Conservation (phyloP, 2,888 invertebrate species). For the Morinoia aosen region DNA sequence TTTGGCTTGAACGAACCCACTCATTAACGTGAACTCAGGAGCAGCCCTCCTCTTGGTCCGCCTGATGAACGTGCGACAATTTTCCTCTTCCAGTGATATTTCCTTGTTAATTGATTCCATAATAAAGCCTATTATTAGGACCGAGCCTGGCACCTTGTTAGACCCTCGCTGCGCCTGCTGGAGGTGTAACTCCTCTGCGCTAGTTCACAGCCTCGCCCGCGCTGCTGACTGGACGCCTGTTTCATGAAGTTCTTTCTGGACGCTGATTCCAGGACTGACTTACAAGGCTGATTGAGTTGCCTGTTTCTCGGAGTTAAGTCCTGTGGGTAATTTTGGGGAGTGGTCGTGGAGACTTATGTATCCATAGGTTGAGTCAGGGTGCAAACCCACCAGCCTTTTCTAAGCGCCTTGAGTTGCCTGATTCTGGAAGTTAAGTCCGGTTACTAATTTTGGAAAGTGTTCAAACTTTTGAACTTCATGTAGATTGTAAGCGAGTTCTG, state of each 20-base stretch:
- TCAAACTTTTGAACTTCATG: too few species aligned
- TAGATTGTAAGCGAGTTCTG: too few species aligned
- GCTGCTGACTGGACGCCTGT: not conserved
- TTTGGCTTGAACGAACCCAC: not conserved
- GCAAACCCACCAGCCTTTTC: too few species aligned
- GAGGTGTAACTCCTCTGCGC: not conserved
- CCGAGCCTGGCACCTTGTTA: not conserved
- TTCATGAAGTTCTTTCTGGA: not conserved
- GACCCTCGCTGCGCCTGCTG: not conserved
- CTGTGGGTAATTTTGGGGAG: too few species aligned
- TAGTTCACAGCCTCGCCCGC: not conserved
- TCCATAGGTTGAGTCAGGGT: too few species aligned
- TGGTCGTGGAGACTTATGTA: too few species aligned
- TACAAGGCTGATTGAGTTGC: too few species aligned
- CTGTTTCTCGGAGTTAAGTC: too few species aligned
- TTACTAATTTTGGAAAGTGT: too few species aligned
- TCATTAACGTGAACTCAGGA: not conserved
- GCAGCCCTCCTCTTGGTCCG: not conserved
- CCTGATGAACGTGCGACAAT: conserved; percentile 20
- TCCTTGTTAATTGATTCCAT: conserved; percentile 47
- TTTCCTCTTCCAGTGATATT: conserved; percentile 14
- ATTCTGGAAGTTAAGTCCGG: too few species aligned
- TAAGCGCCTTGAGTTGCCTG: too few species aligned
- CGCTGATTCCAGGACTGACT: too few species aligned
- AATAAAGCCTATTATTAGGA: conserved; percentile 44